A percentile compares a stretch with the other conserved stretches of the same genome.
phyloP scores from a whole-genome alignment of 2,113 vertebrate species.

The Ameiurus melas region DNA sequence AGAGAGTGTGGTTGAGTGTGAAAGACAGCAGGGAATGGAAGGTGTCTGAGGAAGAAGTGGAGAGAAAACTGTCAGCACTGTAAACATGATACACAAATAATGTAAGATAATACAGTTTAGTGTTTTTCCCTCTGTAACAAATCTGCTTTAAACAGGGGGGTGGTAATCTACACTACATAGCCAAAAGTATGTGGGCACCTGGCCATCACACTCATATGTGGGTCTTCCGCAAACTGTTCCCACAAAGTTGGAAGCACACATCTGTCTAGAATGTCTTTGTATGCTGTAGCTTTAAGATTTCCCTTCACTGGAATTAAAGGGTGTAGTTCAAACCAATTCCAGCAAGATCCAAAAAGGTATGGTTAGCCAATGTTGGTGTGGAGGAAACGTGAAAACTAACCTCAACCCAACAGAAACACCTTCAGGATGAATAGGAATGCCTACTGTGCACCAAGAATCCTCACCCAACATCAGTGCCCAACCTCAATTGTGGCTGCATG shows the following conservation, averaged over 20 bases:
- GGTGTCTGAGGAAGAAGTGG: constrained; percentile 71
- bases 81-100: background rate
- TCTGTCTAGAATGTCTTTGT: background rate
- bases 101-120: background rate
- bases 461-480: background rate
- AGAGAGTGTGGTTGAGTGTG: constrained; percentile 81
- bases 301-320: background rate
- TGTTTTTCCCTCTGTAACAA: background rate
- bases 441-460: background rate
- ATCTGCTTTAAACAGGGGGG: background rate
- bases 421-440: background rate
- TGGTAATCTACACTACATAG: background rate
- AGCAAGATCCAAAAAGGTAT: background rate
- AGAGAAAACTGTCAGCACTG: background rate
- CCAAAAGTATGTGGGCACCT: background rate
- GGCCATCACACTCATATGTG: background rate
- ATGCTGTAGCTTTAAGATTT: background rate
- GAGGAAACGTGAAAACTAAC: background rate
- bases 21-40: constrained; percentile 83
- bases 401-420: background rate
- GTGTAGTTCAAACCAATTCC: background rate
- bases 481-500: background rate
- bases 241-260: background rate
- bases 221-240: background rate
- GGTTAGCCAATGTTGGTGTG: background rate